Conservation (phyloP, 2,888 invertebrate species). For the Monoplex corrugatus region DNA sequence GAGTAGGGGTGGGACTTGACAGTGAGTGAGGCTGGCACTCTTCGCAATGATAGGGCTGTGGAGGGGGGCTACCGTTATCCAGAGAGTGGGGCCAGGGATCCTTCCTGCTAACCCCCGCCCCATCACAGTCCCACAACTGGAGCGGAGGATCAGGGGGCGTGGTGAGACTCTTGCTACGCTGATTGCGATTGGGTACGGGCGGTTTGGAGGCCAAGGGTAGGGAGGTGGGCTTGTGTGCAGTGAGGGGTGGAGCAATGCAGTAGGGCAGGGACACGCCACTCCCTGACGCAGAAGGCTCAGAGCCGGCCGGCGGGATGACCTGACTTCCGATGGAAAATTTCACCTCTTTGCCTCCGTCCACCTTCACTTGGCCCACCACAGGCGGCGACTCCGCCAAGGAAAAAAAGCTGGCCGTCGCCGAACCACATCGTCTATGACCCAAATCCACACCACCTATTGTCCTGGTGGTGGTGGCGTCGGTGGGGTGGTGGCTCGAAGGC, state of each 20-base stretch:
- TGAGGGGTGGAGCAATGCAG: background rate
- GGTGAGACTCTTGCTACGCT: constrained; percentile 38
- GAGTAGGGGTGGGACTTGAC: background rate
- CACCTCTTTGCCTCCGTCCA: background rate
- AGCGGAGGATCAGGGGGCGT: background rate
- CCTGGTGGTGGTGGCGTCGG: no score
- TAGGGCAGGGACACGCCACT: no score
- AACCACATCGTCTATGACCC: constrained; percentile 41
- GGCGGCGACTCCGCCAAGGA: background rate
- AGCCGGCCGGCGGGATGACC: background rate
- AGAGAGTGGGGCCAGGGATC: background rate
- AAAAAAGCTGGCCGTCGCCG: constrained; percentile 32
- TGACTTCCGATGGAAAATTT: constrained; percentile 9
- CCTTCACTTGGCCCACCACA: no score
- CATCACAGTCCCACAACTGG: background rate
- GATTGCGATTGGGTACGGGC: background rate
- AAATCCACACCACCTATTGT: background rate
- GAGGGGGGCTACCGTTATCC: no score
- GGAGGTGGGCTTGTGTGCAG: no score
- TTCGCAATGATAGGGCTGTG: background rate
- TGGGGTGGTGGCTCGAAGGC: background rate
- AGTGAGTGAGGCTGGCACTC: background rate
- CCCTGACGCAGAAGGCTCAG: no score
- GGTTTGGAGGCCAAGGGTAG: background rate
- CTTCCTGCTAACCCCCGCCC: background rate